Conservation (phyloP, 30 jellyfish, hydroid and myxozoan genomes). For the Sanderia malayensis region DNA sequence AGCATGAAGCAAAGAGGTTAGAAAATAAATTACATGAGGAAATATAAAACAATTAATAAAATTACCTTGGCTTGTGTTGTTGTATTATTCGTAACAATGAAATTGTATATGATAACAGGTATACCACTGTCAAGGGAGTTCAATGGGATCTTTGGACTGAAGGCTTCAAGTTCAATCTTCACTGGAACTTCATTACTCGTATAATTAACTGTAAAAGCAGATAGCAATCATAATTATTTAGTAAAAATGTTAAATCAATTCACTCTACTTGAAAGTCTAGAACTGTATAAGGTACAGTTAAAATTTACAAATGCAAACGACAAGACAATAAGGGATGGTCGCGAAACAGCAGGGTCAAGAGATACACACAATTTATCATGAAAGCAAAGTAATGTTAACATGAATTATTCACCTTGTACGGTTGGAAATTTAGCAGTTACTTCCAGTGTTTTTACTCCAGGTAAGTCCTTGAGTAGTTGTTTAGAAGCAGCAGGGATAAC, state of each 20-base stretch:
- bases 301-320: no score
- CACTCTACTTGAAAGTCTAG: no score
- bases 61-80: constrained; percentile 56
- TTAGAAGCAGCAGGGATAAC: constrained; percentile 79
- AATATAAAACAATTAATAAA: neutral
- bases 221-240: no score
- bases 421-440: constrained; percentile 87
- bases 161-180: constrained; percentile 71
- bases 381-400: neutral
- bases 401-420: constrained; percentile 67
- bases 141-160: constrained; percentile 88
- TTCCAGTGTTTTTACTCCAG: constrained; percentile 92
- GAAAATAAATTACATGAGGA: no score
- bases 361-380: neutral
- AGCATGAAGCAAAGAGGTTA: no score
- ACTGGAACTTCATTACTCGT: constrained; percentile 65
- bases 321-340: no score
- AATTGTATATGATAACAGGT: constrained; percentile 72
- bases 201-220: constrained; percentile 72
- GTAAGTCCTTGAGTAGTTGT: constrained; percentile 57
- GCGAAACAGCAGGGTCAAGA: no score
- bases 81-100: constrained; percentile 67
- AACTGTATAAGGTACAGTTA: no score
- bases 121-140: constrained; percentile 72
- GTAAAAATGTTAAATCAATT: no score